These are phyloP conservation scores for Halcyon smyrnensis DNA, from an alignment of 2,797 vertebrate genomes.

Conservation along the genomic window DNA sequence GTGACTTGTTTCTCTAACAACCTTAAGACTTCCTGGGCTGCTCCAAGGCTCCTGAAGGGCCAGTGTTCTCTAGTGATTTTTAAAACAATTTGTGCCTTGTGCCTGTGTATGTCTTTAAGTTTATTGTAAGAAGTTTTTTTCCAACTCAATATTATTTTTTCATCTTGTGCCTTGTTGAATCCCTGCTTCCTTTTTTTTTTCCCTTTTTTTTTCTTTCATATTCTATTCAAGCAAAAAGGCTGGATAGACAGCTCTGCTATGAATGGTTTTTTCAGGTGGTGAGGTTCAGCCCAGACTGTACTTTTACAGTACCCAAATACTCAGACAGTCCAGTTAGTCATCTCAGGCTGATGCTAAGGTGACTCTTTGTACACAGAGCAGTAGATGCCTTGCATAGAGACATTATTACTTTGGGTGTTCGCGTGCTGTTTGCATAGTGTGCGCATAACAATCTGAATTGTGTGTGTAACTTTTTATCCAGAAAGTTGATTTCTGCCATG, in stretches of 20 bases:
- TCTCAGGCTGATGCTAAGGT: background rate
- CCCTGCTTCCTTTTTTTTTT: background rate
- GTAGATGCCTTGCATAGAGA: background rate
- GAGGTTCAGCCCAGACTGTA: background rate
- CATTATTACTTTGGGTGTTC: background rate
- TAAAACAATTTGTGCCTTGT: background rate
- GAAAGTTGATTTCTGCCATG: background rate
- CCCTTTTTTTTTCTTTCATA: background rate
- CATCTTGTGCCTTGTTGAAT: background rate
- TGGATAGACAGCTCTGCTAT: background rate
- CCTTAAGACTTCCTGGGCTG: background rate
- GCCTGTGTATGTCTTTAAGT: background rate
- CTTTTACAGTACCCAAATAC: background rate
- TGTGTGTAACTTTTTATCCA: background rate
- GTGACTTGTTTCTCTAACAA: background rate
- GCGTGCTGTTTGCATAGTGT: background rate
- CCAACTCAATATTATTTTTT: background rate
- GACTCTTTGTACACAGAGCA: background rate
- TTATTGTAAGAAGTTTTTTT: background rate
- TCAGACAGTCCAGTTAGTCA: background rate
- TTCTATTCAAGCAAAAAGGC: background rate
- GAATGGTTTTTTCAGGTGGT: background rate
- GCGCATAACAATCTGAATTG: background rate
- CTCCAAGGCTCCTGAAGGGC: background rate
- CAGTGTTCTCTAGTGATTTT: conserved; percentile 53